Evolutionary conservation across 2,113 vertebrate genomes (phyloP).

Genomic region (Muntiacus muntjak): DNA sequence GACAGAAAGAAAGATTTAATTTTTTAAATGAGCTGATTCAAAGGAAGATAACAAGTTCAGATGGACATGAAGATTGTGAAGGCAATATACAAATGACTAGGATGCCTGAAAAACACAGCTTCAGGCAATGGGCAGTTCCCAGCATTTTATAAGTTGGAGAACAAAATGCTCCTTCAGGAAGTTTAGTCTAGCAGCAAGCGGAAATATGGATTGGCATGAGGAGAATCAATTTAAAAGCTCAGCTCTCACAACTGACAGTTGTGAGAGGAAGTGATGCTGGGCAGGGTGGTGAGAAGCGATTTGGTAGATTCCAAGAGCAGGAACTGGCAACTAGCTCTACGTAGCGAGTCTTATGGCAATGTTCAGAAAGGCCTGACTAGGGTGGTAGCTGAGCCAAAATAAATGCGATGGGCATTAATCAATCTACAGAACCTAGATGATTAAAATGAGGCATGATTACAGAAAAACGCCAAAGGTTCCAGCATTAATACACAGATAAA

Average conservation of each 20-base stretch:
- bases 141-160: neutral
- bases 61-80: neutral
- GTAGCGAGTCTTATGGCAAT: neutral
- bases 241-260: neutral
- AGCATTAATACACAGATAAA: conserved; percentile 37
- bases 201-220: neutral
- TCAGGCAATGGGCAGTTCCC: neutral
- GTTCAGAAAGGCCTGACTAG: neutral
- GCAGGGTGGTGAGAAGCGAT: neutral
- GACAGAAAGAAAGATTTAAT: neutral
- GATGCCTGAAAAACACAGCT: neutral
- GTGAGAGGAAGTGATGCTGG: neutral
- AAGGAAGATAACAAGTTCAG: neutral
- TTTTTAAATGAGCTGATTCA: neutral
- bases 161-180: conserved; percentile 22
- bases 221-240: neutral
- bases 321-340: neutral
- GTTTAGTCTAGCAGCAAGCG: conserved; percentile 6
- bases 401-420: conserved; percentile 23
- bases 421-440: neutral
- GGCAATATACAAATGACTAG: neutral
- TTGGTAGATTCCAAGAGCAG: conserved; percentile 24
- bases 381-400: neutral
- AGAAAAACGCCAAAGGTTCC: conserved; percentile 42
- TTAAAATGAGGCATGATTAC: neutral